Conservation (phyloP, 37 sponge, comb jelly and placozoan species). For the Haliclona indistincta region DNA sequence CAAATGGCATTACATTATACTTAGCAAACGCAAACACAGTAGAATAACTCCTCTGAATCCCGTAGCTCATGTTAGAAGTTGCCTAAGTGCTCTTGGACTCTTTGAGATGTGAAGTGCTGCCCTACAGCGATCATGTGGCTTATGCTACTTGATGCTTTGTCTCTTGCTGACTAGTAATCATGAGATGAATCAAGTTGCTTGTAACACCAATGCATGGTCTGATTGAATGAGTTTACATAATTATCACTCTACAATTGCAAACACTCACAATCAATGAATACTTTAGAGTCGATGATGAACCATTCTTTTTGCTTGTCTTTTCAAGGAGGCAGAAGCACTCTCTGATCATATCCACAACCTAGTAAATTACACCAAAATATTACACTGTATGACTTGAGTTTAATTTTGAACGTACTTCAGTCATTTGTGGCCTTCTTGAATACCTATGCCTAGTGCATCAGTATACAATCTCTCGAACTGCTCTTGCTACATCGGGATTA, state of each 20-base stretch:
- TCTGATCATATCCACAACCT: too few species aligned
- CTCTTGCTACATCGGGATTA: too few species aligned
- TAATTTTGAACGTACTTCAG: not conserved
- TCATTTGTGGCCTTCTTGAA: not conserved
- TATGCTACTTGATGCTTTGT: too few species aligned
- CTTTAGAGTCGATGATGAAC: too few species aligned
- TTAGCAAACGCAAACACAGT: conserved; percentile 3
- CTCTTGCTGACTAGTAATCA: not conserved
- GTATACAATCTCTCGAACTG: too few species aligned
- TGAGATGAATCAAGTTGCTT: conserved; percentile 2
- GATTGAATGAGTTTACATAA: not conserved
- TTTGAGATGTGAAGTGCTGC: not conserved
- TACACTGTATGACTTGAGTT: too few species aligned
- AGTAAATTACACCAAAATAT: too few species aligned
- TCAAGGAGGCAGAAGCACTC: too few species aligned
- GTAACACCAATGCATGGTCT: not conserved
- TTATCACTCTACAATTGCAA: not conserved
- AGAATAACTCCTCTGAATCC: not conserved
- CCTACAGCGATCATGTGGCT: conserved; percentile 3
- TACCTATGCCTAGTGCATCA: too few species aligned
- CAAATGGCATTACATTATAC: too few species aligned
- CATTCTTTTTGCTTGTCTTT: too few species aligned
- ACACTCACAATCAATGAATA: not conserved
- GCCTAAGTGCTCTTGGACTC: not conserved
- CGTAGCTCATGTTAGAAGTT: not conserved